Conservation (phyloP, 2,888 invertebrate species). For the Protophormia terraenovae region DNA sequence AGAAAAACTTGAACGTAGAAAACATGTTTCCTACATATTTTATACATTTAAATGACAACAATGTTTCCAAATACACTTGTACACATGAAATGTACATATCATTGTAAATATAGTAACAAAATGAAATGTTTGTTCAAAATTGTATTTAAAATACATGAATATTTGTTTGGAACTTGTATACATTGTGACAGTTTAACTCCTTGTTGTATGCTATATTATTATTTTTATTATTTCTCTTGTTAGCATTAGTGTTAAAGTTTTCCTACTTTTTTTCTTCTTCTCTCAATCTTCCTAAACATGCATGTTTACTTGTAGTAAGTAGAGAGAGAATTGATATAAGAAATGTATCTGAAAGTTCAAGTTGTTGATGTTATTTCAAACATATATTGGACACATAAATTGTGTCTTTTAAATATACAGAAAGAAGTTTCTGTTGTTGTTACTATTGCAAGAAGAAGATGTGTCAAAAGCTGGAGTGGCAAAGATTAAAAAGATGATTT, state of each 20-base stretch:
- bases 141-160: conserved; percentile 27
- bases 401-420: conserved; percentile 3
- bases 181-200: conserved; percentile 57
- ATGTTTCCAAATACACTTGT: background rate
- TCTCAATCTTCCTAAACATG: background rate
- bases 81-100: background rate
- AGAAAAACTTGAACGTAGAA: background rate
- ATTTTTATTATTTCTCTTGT: conserved; percentile 32
- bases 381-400: conserved; percentile 22
- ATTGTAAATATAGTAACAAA: background rate
- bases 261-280: background rate
- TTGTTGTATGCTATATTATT: conserved; percentile 42
- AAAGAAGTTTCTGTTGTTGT: too few species aligned
- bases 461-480: conserved; percentile 27
- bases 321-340: background rate
- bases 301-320: background rate
- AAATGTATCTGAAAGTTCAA: conserved; percentile 18
- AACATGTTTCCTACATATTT: conserved; percentile 32
- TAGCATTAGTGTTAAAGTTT: conserved; percentile 50
- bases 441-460: background rate
- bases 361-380: conserved; percentile 6
- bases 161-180: background rate
- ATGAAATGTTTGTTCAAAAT: conserved; percentile 8
- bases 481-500: conserved; percentile 53
- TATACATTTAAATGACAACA: conserved; percentile 45